Evolutionary conservation across 2,797 vertebrate species (phyloP).

Genomic region (Aythya fuligula): DNA sequence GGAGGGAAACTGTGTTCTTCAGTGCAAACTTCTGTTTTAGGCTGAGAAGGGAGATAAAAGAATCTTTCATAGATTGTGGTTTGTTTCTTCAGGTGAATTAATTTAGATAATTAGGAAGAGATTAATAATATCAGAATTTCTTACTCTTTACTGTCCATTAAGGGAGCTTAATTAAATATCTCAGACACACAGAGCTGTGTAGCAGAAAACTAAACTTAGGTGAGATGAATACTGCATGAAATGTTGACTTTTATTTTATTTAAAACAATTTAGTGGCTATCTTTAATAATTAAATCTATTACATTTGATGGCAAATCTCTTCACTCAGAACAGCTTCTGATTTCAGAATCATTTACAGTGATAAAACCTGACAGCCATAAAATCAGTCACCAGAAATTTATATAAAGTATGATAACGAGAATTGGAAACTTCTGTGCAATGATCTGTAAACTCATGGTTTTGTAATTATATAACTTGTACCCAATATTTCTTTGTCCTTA

Average conservation of each 20-base stretch:
- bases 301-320: background rate
- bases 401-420: background rate
- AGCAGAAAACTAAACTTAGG: background rate
- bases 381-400: background rate
- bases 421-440: background rate
- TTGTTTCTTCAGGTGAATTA: background rate
- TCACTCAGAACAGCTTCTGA: background rate
- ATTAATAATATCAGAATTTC: background rate
- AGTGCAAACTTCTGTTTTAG: background rate
- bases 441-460: background rate
- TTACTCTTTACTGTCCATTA: background rate
- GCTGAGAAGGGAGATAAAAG: background rate
- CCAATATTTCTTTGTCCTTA: background rate
- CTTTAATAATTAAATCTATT: background rate
- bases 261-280: background rate
- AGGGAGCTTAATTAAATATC: background rate
- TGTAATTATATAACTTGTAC: background rate
- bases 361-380: conserved; percentile 21
- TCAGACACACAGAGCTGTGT: background rate
- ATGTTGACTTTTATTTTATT: background rate
- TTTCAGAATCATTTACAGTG: background rate
- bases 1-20: background rate
- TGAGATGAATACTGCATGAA: background rate
- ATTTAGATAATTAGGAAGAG: background rate
- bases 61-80: background rate